Percentiles rank a stretch among this genome's conserved stretches.
phyloP scores from a whole-genome alignment of 2,113 vertebrate species.

The Plestiodon gilberti region DNA sequence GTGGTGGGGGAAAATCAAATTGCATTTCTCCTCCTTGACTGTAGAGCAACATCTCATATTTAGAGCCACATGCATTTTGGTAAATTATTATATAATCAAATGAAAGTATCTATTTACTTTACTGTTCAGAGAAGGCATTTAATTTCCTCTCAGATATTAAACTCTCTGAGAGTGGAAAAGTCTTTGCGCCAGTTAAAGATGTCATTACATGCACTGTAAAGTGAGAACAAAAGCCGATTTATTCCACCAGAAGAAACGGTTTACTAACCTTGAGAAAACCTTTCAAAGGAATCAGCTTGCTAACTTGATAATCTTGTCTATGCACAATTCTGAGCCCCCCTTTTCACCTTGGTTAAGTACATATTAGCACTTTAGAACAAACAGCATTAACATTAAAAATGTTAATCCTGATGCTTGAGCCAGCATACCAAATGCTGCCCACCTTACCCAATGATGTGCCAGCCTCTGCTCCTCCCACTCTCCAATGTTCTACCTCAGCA shows the following conservation, averaged over 20 bases:
- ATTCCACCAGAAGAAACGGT: constrained; percentile 1
- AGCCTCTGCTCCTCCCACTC: no score
- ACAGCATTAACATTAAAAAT: no score
- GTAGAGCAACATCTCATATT: neutral
- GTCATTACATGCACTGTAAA: neutral
- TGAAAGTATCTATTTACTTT: constrained; percentile 10
- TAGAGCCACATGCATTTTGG: neutral
- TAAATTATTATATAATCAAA: constrained; percentile 29
- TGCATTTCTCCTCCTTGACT: constrained; percentile 22
- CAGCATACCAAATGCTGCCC: no score
- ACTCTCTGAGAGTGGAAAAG: neutral
- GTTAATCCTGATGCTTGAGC: no score
- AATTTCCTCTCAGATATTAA: neutral
- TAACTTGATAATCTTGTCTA: neutral
- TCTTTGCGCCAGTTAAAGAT: constrained; percentile 36
- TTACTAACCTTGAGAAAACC: neutral
- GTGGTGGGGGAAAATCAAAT: constrained; percentile 24
- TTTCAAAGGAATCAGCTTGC: neutral
- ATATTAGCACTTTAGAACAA: neutral
- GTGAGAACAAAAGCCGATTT: neutral
- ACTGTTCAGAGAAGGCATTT: constrained; percentile 7
- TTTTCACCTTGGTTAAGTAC: neutral
- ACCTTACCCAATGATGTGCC: no score
- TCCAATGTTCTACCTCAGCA: no score
- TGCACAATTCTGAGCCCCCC: neutral